Base-by-base conservation (phyloP, 1,140 invertebrate genomes). In the Cherax quadricarinatus region DNA sequence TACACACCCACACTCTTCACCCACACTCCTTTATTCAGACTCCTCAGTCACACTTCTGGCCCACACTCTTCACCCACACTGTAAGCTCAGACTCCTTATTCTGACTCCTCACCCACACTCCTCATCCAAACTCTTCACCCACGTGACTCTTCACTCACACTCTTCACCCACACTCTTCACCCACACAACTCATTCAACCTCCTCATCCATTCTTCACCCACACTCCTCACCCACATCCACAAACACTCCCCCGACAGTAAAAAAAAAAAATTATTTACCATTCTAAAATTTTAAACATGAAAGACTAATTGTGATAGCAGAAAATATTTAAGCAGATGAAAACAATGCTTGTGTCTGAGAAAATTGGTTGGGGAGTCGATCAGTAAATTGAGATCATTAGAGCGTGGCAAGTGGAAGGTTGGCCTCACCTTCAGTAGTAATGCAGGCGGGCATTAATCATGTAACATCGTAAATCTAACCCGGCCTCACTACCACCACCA, bases 311-410 rank as follows among this genome's bases (percentile, higher is more conserved):
- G 0, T 41, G 0, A 41, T 41, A 41, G 30, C 30, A 41, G 30
- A 0, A 41, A 41, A 41, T 41, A 41, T 41, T 41, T 41, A 0
- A 41, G 30, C 30, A 41, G 30, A 2, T 41, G 30, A 41, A 41
- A 41, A 41, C 30, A 41, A 2, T 41, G 30, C 6, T 6, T 75
- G 70, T 30, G 70, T 14, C 18, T 5, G 6, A 21, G 24, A 5
- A 30, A 75, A 75, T 75, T 75, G n/a, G 7, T 75, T 30, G n/a
- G n/a, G 2, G 21, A 24, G 70, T 75, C 24, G 24, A 75, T 75
- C 70, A 75, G n/a, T 30, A 75, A 57, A 75, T 75, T 75, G n/a
- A 30, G 70, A 5, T 75, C n/a, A 75, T 75, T 75, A 75, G 53
- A 57, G 53, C 53, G 6, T 57, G 7, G 7, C 70, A 75, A 21